phyloP scores from a whole-genome alignment of 2,888 invertebrate genomes.

The Pecten maximus region DNA sequence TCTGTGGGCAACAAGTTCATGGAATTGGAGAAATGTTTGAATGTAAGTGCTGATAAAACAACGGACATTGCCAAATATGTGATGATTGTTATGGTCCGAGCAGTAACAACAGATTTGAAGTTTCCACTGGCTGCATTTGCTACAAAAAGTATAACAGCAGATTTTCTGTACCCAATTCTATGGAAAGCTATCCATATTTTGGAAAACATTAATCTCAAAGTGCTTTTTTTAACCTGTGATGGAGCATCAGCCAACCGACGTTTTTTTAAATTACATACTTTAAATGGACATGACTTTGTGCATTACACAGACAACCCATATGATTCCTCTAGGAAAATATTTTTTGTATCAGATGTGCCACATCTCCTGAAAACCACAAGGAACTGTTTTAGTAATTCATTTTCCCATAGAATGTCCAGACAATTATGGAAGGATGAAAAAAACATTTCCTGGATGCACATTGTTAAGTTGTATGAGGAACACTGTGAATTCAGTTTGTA shows the following conservation, averaged over 20 bases:
- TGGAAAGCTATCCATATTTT: too few relatives aligned
- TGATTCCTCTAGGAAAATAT: constrained; percentile 33
- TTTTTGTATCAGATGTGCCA: constrained; percentile 61
- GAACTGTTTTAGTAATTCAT: constrained; percentile 57
- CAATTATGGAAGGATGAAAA: constrained; percentile 55
- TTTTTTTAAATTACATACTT: constrained; percentile 45
- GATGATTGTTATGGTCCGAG: constrained; percentile 54
- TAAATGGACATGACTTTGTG: constrained; percentile 8
- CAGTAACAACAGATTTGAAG: constrained; percentile 46
- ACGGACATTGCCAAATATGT: constrained; percentile 49
- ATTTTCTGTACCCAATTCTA: constrained; percentile 52
- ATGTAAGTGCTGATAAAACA: too few relatives aligned
- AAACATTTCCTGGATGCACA: constrained; percentile 59
- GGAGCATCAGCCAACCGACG: constrained; percentile 57
- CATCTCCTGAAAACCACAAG: too few relatives aligned
- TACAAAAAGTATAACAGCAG: constrained; percentile 48
- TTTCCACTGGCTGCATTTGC: constrained; percentile 55
- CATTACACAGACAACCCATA: constrained; percentile 24
- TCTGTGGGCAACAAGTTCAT: constrained; percentile 49
- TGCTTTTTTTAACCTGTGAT: constrained; percentile 53
- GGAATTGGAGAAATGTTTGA: constrained; percentile 37
- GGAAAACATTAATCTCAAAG: too few relatives aligned
- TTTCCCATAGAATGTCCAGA: constrained; percentile 53
- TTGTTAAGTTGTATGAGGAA: constrained; percentile 54
- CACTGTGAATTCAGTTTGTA: constrained; percentile 50